These are phyloP conservation scores for Paradoxurus hermaphroditus DNA, from an alignment of 2,113 vertebrate species.

Conservation along the genomic window DNA sequence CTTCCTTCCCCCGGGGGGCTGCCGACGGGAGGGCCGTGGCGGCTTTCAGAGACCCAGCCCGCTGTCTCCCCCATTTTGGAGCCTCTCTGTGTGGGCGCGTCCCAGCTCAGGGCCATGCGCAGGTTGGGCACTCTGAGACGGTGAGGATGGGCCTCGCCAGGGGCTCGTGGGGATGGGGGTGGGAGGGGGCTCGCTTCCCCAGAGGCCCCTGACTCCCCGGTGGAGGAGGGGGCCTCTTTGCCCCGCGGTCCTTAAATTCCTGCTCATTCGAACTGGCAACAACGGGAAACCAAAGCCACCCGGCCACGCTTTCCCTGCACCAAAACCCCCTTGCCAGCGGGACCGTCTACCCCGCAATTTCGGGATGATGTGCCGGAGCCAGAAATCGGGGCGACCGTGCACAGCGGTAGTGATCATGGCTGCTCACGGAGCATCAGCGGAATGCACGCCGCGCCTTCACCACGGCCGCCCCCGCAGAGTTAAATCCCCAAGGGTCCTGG, in stretches of 20 bases:
- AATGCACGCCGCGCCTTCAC: rapidly evolving
- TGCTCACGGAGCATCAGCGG: rapidly evolving
- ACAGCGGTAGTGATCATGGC: rapidly evolving
- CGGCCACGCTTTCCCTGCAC: rapidly evolving
- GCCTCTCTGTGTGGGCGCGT: no score
- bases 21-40: background rate
- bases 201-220: rapidly evolving
- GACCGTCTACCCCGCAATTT: background rate
- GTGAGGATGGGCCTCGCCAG: rapidly evolving
- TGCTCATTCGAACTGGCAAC: background rate
- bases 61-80: background rate
- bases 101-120: background rate
- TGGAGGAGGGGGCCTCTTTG: background rate
- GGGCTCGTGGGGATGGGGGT: rapidly evolving
- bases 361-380: background rate
- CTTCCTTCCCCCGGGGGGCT: background rate
- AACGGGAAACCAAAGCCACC: background rate
- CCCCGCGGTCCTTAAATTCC: no score
- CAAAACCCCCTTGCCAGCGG: rapidly evolving
- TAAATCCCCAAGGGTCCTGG: background rate
- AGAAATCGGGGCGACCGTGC: rapidly evolving
- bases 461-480: rapidly evolving
- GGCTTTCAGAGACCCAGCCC: background rate
- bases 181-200: background rate
- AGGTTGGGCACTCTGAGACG: rapidly evolving